Conservation (phyloP, 1,140 invertebrate genomes). For the Drosophila ogumai region DNA sequence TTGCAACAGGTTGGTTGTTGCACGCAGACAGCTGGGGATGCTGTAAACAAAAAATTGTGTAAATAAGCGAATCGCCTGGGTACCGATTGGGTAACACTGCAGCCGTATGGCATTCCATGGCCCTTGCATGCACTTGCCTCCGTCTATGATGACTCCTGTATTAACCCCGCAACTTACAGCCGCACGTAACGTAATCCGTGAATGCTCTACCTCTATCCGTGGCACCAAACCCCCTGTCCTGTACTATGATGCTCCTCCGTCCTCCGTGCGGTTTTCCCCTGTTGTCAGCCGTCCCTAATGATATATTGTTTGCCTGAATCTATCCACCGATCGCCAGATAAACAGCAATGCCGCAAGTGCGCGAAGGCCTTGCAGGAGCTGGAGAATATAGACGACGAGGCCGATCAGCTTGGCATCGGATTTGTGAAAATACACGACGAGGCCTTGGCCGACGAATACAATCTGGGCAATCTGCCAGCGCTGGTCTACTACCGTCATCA, state of each 20-base stretch:
- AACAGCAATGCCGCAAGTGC: constrained; percentile 96
- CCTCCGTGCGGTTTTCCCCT: neutral
- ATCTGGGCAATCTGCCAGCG: constrained; percentile 93
- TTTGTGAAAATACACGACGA: constrained; percentile 98
- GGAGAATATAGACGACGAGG: constrained; percentile 98
- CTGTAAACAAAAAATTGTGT: constrained; percentile 48
- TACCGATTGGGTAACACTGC: constrained; percentile 38
- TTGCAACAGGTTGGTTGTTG: constrained; percentile 70
- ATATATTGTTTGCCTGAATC: constrained; percentile 61
- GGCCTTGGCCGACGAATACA: constrained; percentile 95
- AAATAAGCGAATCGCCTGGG: constrained; percentile 36
- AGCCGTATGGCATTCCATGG: constrained; percentile 29
- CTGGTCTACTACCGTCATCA: constrained; percentile 97
- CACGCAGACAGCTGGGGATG: constrained; percentile 35
- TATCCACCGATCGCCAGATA: constrained; percentile 87
- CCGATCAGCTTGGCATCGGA: constrained; percentile 96
- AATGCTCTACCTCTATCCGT: constrained; percentile 32
- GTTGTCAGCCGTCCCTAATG: constrained; percentile 23
- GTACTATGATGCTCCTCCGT: constrained; percentile 1
- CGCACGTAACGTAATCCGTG: constrained; percentile 30
- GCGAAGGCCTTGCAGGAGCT: constrained; percentile 94
- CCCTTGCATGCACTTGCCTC: constrained; percentile 28
- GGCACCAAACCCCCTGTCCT: constrained; percentile 20
- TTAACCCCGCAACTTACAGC: constrained; percentile 32
- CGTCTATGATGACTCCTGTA: constrained; percentile 2